Percentiles rank a stretch among this genome's conserved stretches.
Conservation (phyloP, 2,113 vertebrate genomes). For the Ifrita kowaldi region DNA sequence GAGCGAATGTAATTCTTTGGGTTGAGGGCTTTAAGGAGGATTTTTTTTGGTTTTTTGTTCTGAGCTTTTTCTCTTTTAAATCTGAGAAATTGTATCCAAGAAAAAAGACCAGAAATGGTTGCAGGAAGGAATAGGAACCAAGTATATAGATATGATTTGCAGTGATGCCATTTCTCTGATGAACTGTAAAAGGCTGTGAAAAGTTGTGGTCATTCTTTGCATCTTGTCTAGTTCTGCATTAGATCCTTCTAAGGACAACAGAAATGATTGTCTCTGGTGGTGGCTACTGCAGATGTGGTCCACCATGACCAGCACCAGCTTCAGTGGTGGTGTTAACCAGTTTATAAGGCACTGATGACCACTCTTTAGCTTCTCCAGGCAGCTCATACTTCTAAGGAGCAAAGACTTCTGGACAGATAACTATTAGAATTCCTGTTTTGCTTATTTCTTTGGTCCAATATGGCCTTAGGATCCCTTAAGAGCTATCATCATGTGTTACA, state of each 20-base stretch:
- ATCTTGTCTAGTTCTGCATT: not conserved
- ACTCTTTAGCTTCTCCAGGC: not conserved
- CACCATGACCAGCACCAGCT: not conserved
- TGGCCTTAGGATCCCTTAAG: not conserved
- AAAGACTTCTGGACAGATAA: not conserved
- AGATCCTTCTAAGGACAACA: not conserved
- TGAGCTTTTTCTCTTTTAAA: not conserved
- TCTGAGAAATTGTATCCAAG: not conserved
- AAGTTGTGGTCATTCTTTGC: not conserved
- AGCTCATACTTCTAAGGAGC: not conserved
- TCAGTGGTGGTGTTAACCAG: not conserved
- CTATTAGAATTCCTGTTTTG: not conserved
- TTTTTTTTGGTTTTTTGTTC: not conserved
- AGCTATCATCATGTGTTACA: not conserved
- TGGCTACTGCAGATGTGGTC: not conserved
- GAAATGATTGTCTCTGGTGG: not conserved
- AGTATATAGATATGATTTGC: not conserved
- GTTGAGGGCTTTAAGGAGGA: accelerated
- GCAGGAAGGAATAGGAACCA: not conserved
- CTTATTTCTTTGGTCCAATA: not conserved
- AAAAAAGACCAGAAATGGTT: not conserved
- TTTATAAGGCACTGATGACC: not conserved
- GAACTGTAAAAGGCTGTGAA: not conserved
- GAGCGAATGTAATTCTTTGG: not conserved
- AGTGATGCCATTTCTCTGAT: not conserved